Evolutionary conservation across 2,797 vertebrate genomes (phyloP).

Genomic region (Clangula hyemalis): DNA sequence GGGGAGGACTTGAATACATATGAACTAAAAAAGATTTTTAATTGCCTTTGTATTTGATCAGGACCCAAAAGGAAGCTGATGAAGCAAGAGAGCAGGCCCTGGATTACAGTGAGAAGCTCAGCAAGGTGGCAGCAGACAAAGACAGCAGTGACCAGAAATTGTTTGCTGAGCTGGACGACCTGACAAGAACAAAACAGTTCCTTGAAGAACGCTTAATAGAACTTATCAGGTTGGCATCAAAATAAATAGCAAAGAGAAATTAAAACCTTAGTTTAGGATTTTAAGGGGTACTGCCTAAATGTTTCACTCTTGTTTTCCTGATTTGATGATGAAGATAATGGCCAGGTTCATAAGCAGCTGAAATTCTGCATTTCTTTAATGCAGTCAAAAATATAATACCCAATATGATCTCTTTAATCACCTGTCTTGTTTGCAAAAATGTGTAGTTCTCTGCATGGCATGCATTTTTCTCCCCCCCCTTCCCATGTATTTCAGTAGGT

Average conservation of each 20-base stretch:
- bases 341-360: not conserved
- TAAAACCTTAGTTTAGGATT: not conserved
- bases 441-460: not conserved
- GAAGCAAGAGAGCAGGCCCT: constrained; percentile 75
- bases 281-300: not conserved
- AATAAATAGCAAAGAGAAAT: not conserved
- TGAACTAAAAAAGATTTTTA: not conserved
- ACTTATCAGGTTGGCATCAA: constrained; percentile 86
- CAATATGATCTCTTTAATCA: not conserved
- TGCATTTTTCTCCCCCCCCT: not conserved
- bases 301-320: not conserved
- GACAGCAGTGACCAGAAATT: constrained; percentile 81
- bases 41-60: constrained; percentile 65
- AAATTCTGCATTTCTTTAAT: not conserved
- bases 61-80: constrained; percentile 82
- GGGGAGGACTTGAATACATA: not conserved
- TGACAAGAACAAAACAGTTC: constrained; percentile 88
- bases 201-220: constrained; percentile 95
- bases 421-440: not conserved
- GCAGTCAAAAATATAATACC: not conserved
- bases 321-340: not conserved
- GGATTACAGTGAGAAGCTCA: constrained; percentile 81
- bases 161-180: constrained; percentile 90
- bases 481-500: not conserved
- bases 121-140: constrained; percentile 75